phyloP scores from a whole-genome alignment of 1,140 invertebrate genomes.

The Streblospio benedicti region DNA sequence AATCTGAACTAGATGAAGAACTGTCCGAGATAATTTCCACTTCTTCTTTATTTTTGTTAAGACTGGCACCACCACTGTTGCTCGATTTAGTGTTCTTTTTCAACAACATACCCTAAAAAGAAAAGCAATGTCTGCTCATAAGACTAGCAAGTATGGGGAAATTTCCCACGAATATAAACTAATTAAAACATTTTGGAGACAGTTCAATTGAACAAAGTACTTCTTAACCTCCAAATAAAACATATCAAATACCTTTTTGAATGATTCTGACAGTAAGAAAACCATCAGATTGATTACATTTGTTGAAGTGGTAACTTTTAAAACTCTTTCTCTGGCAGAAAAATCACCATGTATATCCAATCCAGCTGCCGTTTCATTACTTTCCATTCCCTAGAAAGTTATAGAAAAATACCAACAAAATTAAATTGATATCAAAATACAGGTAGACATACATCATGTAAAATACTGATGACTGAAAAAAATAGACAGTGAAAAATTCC shows the following conservation, averaged over 20 bases:
- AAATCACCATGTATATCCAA: conserved; percentile 44
- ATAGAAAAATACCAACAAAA: neutral
- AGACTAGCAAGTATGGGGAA: neutral
- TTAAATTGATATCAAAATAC: neutral
- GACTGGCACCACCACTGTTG: conserved; percentile 46
- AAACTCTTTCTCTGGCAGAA: conserved; percentile 60
- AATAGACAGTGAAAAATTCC: too few relatives aligned
- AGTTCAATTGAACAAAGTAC: too few relatives aligned
- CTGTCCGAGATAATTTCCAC: too few relatives aligned
- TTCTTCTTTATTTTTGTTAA: neutral
- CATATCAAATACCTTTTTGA: conserved; percentile 53
- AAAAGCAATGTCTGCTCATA: neutral
- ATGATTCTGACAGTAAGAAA: conserved; percentile 75
- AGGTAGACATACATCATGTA: neutral
- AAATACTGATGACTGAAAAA: neutral
- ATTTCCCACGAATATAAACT: too few relatives aligned
- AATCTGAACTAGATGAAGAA: conserved; percentile 71
- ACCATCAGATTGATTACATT: conserved; percentile 72
- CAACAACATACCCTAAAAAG: neutral
- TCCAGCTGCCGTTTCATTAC: conserved; percentile 5
- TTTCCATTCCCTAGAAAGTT: neutral
- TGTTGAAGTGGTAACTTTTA: conserved; percentile 57
- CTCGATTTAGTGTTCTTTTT: conserved; percentile 21
- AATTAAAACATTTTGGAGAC: too few relatives aligned
- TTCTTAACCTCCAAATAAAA: too few relatives aligned